Conservation (phyloP, 1,140 invertebrate genomes). For the Atta colombica region DNA sequence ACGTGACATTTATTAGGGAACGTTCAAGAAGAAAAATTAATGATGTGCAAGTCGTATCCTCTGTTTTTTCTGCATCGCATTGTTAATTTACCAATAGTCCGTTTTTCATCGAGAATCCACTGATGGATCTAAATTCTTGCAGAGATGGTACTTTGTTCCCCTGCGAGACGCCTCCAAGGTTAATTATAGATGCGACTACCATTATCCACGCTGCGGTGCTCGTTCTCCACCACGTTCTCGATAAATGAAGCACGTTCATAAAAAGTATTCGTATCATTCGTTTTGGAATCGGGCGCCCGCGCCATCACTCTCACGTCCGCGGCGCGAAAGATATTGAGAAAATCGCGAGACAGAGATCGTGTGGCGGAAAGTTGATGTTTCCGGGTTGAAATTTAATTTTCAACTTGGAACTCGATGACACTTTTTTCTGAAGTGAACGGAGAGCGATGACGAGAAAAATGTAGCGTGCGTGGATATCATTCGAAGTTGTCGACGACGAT, state of each 20-base stretch:
- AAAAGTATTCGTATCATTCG: conserved; percentile 16
- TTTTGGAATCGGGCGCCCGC: neutral
- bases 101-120: neutral
- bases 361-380: neutral
- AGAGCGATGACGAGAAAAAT: conserved; percentile 19
- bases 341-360: neutral
- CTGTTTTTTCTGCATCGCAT: neutral
- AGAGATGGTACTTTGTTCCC: neutral
- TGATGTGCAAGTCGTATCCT: neutral
- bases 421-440: neutral
- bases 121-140: neutral
- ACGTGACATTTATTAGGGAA: neutral
- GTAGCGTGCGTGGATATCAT: neutral
- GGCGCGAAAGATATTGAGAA: neutral
- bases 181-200: conserved; percentile 56
- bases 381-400: conserved; percentile 44
- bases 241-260: conserved; percentile 14
- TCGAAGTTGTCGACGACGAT: conserved; percentile 13
- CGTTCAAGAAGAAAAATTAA: neutral
- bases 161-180: conserved; percentile 36
- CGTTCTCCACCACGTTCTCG: conserved; percentile 4
- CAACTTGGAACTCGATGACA: neutral
- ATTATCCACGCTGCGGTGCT: conserved; percentile 14
- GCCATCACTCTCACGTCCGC: conserved; percentile 7
- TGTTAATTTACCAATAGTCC: conserved; percentile 1